A percentile compares a stretch with the other conserved stretches of the same genome.
These are phyloP conservation scores for Mythimna loreyi DNA, from an alignment of 2,888 invertebrate genomes.

Conservation along the genomic window DNA sequence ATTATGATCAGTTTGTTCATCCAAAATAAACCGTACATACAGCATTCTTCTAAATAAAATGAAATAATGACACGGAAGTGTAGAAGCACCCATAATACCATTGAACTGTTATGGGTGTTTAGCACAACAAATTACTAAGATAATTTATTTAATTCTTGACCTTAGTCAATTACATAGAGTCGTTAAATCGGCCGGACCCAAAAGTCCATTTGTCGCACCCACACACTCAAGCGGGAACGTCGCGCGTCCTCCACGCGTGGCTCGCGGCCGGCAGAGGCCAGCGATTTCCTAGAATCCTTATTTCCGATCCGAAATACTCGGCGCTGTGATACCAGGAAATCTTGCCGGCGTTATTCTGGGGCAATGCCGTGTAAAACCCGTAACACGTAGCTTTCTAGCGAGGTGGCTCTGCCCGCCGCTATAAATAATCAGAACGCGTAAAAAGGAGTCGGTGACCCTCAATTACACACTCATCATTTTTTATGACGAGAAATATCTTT, in stretches of 20 bases:
- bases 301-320: constrained; percentile 90
- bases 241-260: constrained; percentile 73
- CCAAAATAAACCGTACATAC: neutral
- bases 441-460: constrained; percentile 84
- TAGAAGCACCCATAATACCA: neutral
- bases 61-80: too few species aligned
- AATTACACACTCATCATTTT: constrained; percentile 75
- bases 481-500: constrained; percentile 66
- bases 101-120: neutral
- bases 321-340: constrained; percentile 86
- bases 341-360: constrained; percentile 87
- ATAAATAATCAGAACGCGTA: constrained; percentile 86
- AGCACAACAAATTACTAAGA: constrained; percentile 4
- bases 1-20: neutral
- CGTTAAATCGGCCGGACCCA: constrained; percentile 31
- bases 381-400: constrained; percentile 86
- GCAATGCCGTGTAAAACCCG: constrained; percentile 86
- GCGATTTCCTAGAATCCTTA: constrained; percentile 87
- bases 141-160: constrained; percentile 48
- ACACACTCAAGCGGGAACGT: constrained; percentile 51
- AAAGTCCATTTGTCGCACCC: constrained; percentile 63
- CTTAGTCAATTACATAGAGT: constrained; percentile 43
- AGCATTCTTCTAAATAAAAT: neutral
- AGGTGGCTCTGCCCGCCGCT: constrained; percentile 83
- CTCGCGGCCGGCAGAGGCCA: constrained; percentile 79